Evolutionary conservation across 2,113 vertebrate genomes (phyloP), one percentile per base, ranked within the genome.

Genomic region (Pleuronectes platessa): DNA sequence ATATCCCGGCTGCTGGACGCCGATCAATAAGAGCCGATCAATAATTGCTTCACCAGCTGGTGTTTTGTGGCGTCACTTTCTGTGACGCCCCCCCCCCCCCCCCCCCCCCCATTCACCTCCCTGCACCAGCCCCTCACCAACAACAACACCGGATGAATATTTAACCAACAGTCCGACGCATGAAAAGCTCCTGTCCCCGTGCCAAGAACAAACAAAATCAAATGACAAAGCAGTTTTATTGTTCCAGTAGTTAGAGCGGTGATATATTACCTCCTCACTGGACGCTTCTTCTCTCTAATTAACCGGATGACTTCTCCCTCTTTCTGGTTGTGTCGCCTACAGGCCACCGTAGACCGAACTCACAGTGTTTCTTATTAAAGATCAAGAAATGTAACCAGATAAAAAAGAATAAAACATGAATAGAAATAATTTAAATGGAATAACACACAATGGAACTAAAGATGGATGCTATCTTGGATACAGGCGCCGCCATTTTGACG

Each of bases 171-270:
- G 35, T 35, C 35, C 35, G 8, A 35, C 35, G 35, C 35, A 86
- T 66, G 59, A 85, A 80, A 79, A 83, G 53, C 23, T 37, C 51
- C 78, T 47, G 58, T 67, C 77, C 68, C 75, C 59, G 2, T 63
- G 88, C 86, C 86, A 85, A 74, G 5, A 79, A 12, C 10, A 55
- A 11, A 55, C 23, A 23, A 87, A 89, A 89, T 53, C 68, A 74
- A 84, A 87, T 83, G 85, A 88, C 83, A 71, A 84, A 86, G 87
- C 89, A 81, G 78, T 86, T 90, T 89, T 84, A 85, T 87, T 87
- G 82, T 88, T 82, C 45, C 56, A 37, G 77, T 51, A 31, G 86
- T 88, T 90, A 81, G 42, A 14, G 0, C 23, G 54, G 63, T 88
- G 86, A 90, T 86, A 55, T 83, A 87, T 86, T 51, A 58, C 85